Base-by-base conservation (phyloP, 1,140 invertebrate genomes). In the Pseudomyrmex dendroicus region DNA sequence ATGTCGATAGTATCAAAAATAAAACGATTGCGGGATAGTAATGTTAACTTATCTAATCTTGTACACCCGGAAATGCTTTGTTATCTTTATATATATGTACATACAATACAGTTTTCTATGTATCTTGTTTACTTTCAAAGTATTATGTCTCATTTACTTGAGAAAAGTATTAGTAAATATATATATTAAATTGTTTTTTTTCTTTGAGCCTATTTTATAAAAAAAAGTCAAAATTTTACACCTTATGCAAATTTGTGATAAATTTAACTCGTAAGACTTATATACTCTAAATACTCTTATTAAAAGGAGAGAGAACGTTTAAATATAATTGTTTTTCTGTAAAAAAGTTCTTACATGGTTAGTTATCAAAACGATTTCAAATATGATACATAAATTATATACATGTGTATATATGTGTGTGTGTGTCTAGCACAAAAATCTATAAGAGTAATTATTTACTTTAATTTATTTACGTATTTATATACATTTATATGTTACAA, bases 171-270 rank as follows among this genome's bases (percentile, higher is more conserved):
- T 52, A 54, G 0, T 2, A 12, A 13, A 52, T 20, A 12, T 80
- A 35, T n/a, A n/a, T 80, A 59, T 63, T 64, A 50, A 89, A 89
- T 90, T 90, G 91, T 89, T 91, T 89, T 82, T 90, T 15, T 48
- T 76, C 73, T 76, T 84, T 76, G 61, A 68, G 63, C 67, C 63
- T 66, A 84, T 84, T 88, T 82, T 86, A 73, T 86, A 83, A 84
- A 84, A 50, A 83, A 84, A 82, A 35, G 35, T 35, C 5, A 35
- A 35, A 35, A 35, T 35, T 35, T 35, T 35, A 35, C 7, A 35
- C 35, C 35, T 35, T 35, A 35, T 35, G 5, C 35, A 35, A 35
- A 35, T 35, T 35, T 35, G 35, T 35, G 35, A 35, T 35, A 35
- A 35, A 35, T 5, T 35, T 35, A 7, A 35, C 35, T 7, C 0